phyloP scores from a whole-genome alignment of 2,113 vertebrate species.

The Willisornis vidua region DNA sequence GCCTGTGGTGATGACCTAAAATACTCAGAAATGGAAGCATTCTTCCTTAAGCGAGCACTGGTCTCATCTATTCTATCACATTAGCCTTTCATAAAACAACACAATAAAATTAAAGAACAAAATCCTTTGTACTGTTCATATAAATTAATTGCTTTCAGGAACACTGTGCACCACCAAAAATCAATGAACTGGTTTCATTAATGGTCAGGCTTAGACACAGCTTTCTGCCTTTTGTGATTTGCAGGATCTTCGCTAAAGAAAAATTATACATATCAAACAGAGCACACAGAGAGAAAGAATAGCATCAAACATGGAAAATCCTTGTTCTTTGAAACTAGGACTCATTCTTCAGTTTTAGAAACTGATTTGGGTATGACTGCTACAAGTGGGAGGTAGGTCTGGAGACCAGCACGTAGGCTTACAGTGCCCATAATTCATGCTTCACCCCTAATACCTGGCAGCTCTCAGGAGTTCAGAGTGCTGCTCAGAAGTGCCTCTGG shows the following conservation, averaged over 20 bases:
- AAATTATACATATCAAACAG: neutral
- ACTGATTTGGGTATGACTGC: neutral
- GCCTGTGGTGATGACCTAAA: neutral
- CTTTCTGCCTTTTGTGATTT: conserved; percentile 10
- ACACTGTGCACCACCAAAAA: neutral
- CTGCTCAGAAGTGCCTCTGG: neutral
- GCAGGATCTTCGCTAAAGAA: neutral
- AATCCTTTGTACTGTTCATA: neutral
- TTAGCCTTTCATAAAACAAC: neutral
- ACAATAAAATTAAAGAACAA: conserved; percentile 17
- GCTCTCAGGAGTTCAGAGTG: neutral
- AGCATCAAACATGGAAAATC: neutral
- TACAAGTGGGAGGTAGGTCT: neutral
- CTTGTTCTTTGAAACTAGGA: neutral
- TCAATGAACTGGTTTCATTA: neutral
- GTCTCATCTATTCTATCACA: neutral
- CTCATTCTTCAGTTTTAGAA: neutral
- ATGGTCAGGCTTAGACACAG: neutral
- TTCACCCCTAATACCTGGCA: neutral
- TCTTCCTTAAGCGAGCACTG: neutral
- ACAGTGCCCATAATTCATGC: neutral
- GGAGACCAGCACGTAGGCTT: neutral
- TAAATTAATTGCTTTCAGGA: conserved; percentile 26
- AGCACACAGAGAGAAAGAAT: neutral
- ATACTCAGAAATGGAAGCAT: neutral